Evolutionary conservation across 2,113 vertebrate species (phyloP), one percentile per base, ranked within the genome.

Genomic region (Prolemur simus): DNA sequence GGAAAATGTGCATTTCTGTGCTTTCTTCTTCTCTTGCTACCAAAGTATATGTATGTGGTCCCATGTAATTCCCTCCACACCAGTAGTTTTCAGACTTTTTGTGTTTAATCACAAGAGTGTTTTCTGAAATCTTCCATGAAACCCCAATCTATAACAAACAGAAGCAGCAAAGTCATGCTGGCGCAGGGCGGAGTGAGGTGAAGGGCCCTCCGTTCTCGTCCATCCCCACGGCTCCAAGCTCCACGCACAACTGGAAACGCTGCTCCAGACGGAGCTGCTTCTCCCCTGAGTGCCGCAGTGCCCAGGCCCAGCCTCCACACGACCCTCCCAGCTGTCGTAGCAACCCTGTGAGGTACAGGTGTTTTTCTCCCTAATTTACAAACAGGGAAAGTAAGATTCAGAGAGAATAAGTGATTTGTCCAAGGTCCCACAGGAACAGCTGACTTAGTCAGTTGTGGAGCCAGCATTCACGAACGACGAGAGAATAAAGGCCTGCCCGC

Each of bases 391-490:
- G 18, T 86, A 74, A 69, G 32, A 32, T 84, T 89, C 87, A 93
- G 47, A 90, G 64, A 97, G 49, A 82, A 14, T 71, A 92, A 96
- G 91, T 78, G 84, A 97, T 96, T 89, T 93, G 92, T 96, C 88
- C 88, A 89, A 91, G 73, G 90, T 86, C 37, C 87, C 37, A 21
- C n/a, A 11, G 37, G 52, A 52, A 77, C 32, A 80, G 7, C 49
- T 68, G 42, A 63, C 54, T 68, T 86, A 58, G 60, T 87, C 73
- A 60, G 3, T 71, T 2, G 9, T n/a, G 37, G 56, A 94, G 37
- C 88, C n/a, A 47, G 42, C 20, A 13, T 91, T 94, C 82, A 76
- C 15, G 64, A 74, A 45, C 95, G 37, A 73, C 9, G 23, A 54
- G 25, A 86, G 63, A 42, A 64, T 29, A 71, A n/a, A 23, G 8